Base-by-base conservation (phyloP, 2,797 vertebrate species). In the Pantherophis alleghaniensis region DNA sequence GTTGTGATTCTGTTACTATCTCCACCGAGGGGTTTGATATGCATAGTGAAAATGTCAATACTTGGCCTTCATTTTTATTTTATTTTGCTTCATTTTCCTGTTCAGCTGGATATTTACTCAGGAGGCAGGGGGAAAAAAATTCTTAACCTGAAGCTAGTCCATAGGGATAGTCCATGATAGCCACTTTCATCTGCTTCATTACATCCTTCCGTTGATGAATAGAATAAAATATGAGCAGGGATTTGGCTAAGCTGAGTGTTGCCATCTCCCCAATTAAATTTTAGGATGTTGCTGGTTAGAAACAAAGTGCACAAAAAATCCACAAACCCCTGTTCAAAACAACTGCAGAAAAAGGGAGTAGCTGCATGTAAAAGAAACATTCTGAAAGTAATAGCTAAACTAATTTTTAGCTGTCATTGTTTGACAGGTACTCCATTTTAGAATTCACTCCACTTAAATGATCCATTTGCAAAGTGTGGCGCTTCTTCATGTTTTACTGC, bases 1-100 rank as follows among this genome's bases (percentile, higher is more conserved):
- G 95, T 94, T 96, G 93, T 91, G 91, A 94, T 95, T 95, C 88
- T 0, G 2, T 92, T 94, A 91, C 93, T 93, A 32, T 32, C 53
- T 51, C n/a, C 32, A 37, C 83, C 13, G 5, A 24, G 57, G 42
- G 69, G 51, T 86, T 90, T 89, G 74, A 55, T 26, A 90, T 57
- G 18, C 89, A 87, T 51, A 51, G 42, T 51, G 66, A 20, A 57
- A 59, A 93, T 90, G 18, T 57, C 60, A 93, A 26, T 59, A 24
- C 18, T 24, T 87, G 47, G 74, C 11, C 66, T 69, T 32, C 16
- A 37, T 56, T 14, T 60, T 60, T 18, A 59, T 56, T 89, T 88
- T 47, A 53, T 59, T 9, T 88, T 47, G 42, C 37, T 24, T 83
- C 42, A 83, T 57, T 59, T 87, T 56, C 47, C 53, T 56, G 26